Evolutionary conservation across 2,113 vertebrate species (phyloP), one percentile per base, ranked within the genome.

Genomic region (Chitala chitala): DNA sequence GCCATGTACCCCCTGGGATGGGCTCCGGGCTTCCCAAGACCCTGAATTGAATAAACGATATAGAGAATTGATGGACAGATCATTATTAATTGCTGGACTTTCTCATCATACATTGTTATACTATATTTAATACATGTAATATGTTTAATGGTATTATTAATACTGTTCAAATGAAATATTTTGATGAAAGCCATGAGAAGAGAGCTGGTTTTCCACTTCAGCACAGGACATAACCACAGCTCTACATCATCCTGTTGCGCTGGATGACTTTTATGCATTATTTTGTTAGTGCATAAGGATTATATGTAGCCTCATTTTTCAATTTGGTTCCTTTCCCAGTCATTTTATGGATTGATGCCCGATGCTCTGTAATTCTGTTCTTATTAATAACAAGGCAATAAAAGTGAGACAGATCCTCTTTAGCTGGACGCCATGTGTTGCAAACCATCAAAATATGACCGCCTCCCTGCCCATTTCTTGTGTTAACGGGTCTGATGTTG

Each of bases 341-440:
- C 29, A 53, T 50, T 69, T 33, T 69, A 33, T 69, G 68, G 26
- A 69, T 31, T 50, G 17, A n/a, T 24, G 53, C 24, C 68, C 40
- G 24, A 69, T 20, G 17, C 51, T 38, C 24, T 69, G 66, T 10
- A 69, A 51, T 53, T 68, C 64, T n/a, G 20, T 24, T 44, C 12
- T 29, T 26, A 68, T 68, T 68, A 68, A 68, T 78, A 59, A 75
- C 64, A 78, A 76, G 71, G 75, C 53, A 59, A 51, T 76, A 79
- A 80, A 65, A 63, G 71, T 75, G 76, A 81, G 76, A 73, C 76
- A 1, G 12, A 2, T 73, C 79, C 79, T 81, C 75, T 83, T 74
- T 63, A 76, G 75, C 78, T 80, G 69, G 79, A 86, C 82, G 81
- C 73, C 70, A 81, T 56, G 73, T 82, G 81, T 83, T 29, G 46